These are phyloP conservation scores for Serinus canaria DNA, from an alignment of 2,113 vertebrate species.

Conservation along the genomic window DNA sequence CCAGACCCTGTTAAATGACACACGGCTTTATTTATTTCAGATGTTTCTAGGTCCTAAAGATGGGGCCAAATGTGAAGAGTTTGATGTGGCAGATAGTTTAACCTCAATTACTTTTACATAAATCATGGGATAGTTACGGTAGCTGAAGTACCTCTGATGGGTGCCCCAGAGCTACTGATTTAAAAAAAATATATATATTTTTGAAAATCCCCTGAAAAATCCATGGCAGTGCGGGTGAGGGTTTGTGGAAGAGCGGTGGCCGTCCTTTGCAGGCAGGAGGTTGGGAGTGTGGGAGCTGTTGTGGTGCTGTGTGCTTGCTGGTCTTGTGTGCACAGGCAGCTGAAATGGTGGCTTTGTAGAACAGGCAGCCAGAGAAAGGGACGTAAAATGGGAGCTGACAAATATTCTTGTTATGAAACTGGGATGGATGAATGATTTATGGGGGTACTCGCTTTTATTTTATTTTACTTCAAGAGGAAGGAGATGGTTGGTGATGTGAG, in stretches of 20 bases:
- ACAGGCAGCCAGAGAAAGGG: not conserved
- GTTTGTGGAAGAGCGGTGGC: not conserved
- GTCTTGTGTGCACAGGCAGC: not conserved
- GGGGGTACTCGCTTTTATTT: not conserved
- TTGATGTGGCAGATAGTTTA: constrained; percentile 64
- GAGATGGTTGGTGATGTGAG: not conserved
- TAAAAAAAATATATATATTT: not conserved
- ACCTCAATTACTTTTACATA: constrained; percentile 64
- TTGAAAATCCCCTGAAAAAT: not conserved
- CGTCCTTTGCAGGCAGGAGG: not conserved
- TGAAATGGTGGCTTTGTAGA: constrained; percentile 49
- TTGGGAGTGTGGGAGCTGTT: not conserved
- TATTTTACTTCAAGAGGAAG: not conserved
- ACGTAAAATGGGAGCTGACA: constrained; percentile 29
- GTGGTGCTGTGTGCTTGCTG: not conserved
- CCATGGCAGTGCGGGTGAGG: not conserved
- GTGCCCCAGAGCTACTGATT: not conserved
- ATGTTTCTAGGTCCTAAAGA: constrained; percentile 58
- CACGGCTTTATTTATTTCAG: constrained; percentile 65
- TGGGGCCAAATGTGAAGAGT: constrained; percentile 54
- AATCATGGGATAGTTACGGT: constrained; percentile 35
- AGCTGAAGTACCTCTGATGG: not conserved
- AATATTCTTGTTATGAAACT: not conserved
- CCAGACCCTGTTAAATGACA: constrained; percentile 41
- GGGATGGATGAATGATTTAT: constrained; percentile 26